Evolutionary conservation across 2,797 vertebrate genomes (phyloP).

Genomic region (Sebastes miniatus): DNA sequence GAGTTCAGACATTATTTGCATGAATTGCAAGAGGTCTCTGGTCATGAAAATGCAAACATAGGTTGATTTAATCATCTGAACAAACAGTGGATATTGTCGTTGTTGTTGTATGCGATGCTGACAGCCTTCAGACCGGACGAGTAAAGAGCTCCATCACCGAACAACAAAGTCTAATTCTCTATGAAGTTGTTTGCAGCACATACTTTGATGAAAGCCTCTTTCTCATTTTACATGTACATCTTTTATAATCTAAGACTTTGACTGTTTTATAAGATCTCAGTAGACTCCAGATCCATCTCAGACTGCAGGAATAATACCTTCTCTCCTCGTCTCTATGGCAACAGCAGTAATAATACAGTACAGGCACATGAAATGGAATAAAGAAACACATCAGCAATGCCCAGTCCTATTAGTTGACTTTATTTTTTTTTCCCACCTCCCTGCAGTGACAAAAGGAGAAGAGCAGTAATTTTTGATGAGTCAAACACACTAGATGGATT

Average conservation of each 20-base stretch:
- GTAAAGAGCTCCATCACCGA: neutral
- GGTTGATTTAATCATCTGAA: neutral
- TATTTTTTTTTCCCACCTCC: neutral
- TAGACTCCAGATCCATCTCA: conserved; percentile 23
- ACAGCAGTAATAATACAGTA: conserved; percentile 66
- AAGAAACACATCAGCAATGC: conserved; percentile 52
- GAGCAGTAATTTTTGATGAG: conserved; percentile 22
- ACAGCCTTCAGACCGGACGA: neutral
- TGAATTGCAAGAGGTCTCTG: neutral
- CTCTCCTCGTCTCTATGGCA: conserved; percentile 66
- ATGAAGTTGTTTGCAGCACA: neutral
- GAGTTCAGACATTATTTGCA: neutral
- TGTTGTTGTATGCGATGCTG: neutral
- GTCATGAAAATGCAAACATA: neutral
- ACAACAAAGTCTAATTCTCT: neutral
- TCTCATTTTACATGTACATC: neutral
- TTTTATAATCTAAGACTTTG: conserved; percentile 37
- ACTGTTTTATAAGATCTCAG: conserved; percentile 31
- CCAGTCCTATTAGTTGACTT: conserved; percentile 18
- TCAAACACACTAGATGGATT: neutral
- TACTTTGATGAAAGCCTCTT: conserved; percentile 3
- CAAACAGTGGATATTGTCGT: neutral
- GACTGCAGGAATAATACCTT: conserved; percentile 41
- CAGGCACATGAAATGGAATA: conserved; percentile 63
- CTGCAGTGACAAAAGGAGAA: conserved; percentile 21